phyloP scores from a whole-genome alignment of 2,797 vertebrate species.

The Cercopithecus diana region DNA sequence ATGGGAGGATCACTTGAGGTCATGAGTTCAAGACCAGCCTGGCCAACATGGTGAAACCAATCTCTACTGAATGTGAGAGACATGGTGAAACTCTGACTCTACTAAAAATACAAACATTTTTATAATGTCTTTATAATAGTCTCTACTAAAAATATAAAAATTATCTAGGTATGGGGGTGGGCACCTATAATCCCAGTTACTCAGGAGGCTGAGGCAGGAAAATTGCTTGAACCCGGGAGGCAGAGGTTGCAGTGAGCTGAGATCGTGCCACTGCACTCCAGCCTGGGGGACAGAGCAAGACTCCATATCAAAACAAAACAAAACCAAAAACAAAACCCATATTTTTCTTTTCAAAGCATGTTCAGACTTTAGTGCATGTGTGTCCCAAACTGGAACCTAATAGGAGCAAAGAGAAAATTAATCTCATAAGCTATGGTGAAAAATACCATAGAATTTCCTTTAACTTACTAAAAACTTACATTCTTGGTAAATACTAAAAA shows the following conservation, averaged over 20 bases:
- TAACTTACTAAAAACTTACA: neutral
- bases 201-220: neutral
- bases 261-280: neutral
- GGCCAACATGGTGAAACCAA: too few relatives aligned
- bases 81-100: too few relatives aligned
- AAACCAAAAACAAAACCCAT: too few relatives aligned
- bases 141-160: neutral
- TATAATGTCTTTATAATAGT: neutral
- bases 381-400: neutral
- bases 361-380: neutral
- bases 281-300: neutral
- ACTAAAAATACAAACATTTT: too few relatives aligned
- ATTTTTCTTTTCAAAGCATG: too few relatives aligned
- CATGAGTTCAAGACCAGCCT: too few relatives aligned
- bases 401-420: conserved; percentile 4
- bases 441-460: neutral
- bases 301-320: neutral
- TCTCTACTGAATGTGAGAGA: too few relatives aligned
- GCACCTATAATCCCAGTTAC: neutral
- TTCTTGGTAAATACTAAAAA: conserved; percentile 13
- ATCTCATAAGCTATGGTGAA: neutral
- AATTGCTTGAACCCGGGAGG: neutral
- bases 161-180: too few relatives aligned
- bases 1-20: too few relatives aligned
- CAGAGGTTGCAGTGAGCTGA: neutral